Conservation (phyloP, 2,113 vertebrate species). For the Himantopus leucocephalus region DNA sequence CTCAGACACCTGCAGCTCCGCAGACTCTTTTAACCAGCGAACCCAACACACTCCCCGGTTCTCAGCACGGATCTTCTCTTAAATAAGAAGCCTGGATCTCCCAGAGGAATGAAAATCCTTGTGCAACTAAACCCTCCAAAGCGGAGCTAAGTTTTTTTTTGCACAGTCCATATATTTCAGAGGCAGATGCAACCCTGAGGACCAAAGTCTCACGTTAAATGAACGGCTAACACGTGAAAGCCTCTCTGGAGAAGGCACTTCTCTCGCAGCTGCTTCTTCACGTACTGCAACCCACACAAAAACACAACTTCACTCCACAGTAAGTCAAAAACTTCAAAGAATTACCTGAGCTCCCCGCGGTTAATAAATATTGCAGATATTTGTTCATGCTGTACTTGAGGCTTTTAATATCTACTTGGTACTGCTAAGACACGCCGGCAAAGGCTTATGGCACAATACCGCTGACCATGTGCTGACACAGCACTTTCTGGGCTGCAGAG, state of each 20-base stretch:
- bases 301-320: background rate
- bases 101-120: background rate
- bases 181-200: background rate
- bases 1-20: background rate
- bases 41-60: background rate
- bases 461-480: slow-evolving; percentile 13
- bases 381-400: slow-evolving; percentile 61
- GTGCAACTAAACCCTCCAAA: background rate
- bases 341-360: slow-evolving; percentile 57
- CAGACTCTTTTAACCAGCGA: background rate
- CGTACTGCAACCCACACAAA: background rate
- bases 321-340: background rate
- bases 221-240: background rate
- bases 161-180: background rate
- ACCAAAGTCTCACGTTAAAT: accelerated
- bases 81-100: background rate
- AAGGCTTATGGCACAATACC: background rate
- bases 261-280: background rate
- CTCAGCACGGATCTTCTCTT: background rate
- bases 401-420: background rate
- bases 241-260: background rate
- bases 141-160: background rate
- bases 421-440: background rate
- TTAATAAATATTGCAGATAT: slow-evolving; percentile 44
- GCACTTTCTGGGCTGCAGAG: background rate